These are phyloP conservation scores for Xenopus laevis DNA, from an alignment of 2,113 vertebrate species.

Conservation along the genomic window DNA sequence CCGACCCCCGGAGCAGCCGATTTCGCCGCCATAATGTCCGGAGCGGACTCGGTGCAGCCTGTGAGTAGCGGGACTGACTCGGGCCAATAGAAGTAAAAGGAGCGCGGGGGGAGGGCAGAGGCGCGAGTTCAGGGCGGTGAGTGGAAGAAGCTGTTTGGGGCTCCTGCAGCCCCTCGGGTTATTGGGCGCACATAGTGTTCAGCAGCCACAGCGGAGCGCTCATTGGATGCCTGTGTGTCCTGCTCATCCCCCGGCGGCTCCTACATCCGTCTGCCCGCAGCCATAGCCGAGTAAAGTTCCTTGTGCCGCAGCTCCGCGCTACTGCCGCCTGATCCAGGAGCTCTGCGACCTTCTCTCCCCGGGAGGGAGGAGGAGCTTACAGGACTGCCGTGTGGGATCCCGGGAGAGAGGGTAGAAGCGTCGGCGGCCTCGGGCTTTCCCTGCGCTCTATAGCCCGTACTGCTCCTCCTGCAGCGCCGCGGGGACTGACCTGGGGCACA, in stretches of 20 bases:
- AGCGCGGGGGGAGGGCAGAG: conserved; percentile 3
- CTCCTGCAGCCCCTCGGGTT: too few species aligned
- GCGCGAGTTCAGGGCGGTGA: not conserved
- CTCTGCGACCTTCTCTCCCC: conserved; percentile 42
- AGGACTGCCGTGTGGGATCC: not conserved
- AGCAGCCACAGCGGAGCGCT: not conserved
- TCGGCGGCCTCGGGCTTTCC: not conserved
- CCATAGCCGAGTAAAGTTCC: conserved; percentile 50
- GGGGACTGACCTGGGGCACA: conserved; percentile 1
- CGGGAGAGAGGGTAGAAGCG: not conserved
- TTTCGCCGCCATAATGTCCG: conserved; percentile 76
- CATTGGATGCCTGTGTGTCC: conserved; percentile 27
- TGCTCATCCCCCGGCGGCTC: conserved; percentile 39
- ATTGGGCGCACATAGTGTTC: not conserved
- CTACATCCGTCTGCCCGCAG: conserved; percentile 37
- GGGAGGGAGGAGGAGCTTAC: conserved; percentile 10
- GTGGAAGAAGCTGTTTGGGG: not conserved
- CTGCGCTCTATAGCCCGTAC: not conserved
- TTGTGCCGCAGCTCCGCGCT: conserved; percentile 38
- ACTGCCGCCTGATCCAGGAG: conserved; percentile 27
- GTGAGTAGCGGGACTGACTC: too few species aligned
- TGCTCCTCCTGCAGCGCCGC: conserved; percentile 18
- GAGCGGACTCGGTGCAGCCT: too few species aligned
- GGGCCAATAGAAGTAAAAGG: not conserved
- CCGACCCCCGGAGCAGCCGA: conserved; percentile 72